A percentile compares a stretch with the other conserved stretches of the same genome.
These are phyloP conservation scores for Euspilapteryx auroguttella DNA, from an alignment of 2,888 invertebrate genomes.

Conservation along the genomic window DNA sequence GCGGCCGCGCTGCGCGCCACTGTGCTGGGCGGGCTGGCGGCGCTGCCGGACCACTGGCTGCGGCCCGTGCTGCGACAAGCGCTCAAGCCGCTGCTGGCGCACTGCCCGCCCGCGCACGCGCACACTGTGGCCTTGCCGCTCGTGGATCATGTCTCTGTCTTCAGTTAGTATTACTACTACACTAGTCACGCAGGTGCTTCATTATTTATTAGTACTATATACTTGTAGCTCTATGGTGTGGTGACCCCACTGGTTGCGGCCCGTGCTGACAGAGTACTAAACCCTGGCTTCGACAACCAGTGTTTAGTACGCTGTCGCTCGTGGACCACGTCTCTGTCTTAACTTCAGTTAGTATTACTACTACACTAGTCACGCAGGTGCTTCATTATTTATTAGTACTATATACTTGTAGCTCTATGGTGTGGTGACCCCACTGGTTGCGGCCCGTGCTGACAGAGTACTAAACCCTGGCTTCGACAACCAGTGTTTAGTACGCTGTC, in stretches of 20 bases:
- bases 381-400: too few species aligned
- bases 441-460: too few species aligned
- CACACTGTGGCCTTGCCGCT: conserved; percentile 77
- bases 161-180: conserved; percentile 61
- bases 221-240: too few species aligned
- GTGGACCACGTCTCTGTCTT: conserved; percentile 77
- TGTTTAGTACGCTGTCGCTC: too few species aligned
- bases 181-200: conserved; percentile 1
- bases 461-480: too few species aligned
- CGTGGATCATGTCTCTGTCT: conserved; percentile 74
- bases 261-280: too few species aligned
- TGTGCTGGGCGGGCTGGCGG: conserved; percentile 68
- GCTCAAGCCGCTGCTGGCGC: conserved; percentile 81
- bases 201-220: too few species aligned
- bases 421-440: too few species aligned
- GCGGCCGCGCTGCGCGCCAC: conserved; percentile 74
- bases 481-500: too few species aligned
- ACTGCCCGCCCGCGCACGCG: conserved; percentile 83
- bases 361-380: conserved; percentile 1
- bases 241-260: too few species aligned
- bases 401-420: too few species aligned
- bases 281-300: too few species aligned
- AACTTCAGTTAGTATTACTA: conserved; percentile 64
- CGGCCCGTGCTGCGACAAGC: conserved; percentile 82
- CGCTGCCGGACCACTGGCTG: conserved; percentile 83